Conservation (phyloP, 2,113 vertebrate species). For the Myrmecobius fasciatus region DNA sequence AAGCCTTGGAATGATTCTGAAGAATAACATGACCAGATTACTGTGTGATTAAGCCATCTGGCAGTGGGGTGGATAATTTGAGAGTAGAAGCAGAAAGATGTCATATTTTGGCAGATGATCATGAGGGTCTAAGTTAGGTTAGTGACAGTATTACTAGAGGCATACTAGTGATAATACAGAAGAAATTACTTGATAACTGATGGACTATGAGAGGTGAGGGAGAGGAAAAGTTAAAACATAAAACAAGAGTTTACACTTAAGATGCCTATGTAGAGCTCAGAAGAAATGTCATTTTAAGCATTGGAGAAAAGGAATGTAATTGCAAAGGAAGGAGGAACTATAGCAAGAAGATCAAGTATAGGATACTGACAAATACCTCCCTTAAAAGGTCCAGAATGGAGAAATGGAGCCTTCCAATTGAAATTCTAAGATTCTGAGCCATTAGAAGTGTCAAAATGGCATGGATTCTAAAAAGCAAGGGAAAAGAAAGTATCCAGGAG, state of each 20-base stretch:
- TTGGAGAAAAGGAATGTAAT: background rate
- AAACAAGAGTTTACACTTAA: background rate
- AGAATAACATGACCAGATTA: background rate
- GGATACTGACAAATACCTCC: background rate
- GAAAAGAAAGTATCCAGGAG: background rate
- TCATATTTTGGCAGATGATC: background rate
- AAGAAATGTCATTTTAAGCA: background rate
- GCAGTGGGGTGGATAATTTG: background rate
- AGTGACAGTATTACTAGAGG: background rate
- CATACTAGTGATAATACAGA: background rate
- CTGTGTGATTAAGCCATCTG: background rate
- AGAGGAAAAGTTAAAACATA: background rate
- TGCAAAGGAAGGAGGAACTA: background rate
- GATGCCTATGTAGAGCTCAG: background rate
- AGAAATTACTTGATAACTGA: background rate
- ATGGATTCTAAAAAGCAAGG: background rate
- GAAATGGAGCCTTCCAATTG: background rate
- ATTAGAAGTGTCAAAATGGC: background rate
- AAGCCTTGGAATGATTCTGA: background rate
- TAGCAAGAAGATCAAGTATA: background rate
- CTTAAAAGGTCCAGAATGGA: background rate
- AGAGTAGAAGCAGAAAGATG: background rate
- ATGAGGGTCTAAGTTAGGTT: background rate
- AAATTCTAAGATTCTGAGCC: background rate
- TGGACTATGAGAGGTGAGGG: background rate